These are phyloP conservation scores for Popillia japonica DNA, from an alignment of 1,140 invertebrate genomes.

Conservation along the genomic window DNA sequence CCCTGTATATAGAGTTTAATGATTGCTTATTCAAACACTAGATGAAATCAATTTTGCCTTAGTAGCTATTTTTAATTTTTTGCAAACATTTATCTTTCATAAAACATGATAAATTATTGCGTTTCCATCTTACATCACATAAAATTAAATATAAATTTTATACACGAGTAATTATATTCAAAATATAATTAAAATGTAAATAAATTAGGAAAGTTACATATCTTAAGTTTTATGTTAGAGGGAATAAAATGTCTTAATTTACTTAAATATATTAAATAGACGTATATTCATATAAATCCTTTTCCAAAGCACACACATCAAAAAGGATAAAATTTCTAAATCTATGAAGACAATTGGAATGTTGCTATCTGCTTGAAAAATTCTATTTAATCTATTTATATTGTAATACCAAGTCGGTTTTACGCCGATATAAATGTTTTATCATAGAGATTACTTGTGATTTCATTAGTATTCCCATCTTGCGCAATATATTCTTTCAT, in stretches of 20 bases:
- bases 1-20: too few species aligned
- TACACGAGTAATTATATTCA: not conserved
- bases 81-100: too few species aligned
- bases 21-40: too few species aligned
- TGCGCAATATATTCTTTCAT: slow-evolving; percentile 32
- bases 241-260: not conserved
- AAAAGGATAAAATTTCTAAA: not conserved
- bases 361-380: not conserved
- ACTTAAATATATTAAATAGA: not conserved
- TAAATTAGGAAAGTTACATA: not conserved
- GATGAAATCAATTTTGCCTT: too few species aligned
- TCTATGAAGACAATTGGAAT: slow-evolving; percentile 11
- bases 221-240: not conserved
- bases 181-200: not conserved
- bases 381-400: not conserved
- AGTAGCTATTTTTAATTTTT: too few species aligned
- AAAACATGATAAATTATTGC: not conserved
- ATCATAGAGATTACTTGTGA: slow-evolving; percentile 34
- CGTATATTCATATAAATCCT: not conserved
- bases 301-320: not conserved
- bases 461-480: slow-evolving; percentile 39
- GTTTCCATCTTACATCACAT: not conserved
- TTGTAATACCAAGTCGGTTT: not conserved
- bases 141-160: not conserved
- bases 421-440: not conserved